Conservation (phyloP, 1,140 invertebrate genomes). For the Papilio aristodemus region DNA sequence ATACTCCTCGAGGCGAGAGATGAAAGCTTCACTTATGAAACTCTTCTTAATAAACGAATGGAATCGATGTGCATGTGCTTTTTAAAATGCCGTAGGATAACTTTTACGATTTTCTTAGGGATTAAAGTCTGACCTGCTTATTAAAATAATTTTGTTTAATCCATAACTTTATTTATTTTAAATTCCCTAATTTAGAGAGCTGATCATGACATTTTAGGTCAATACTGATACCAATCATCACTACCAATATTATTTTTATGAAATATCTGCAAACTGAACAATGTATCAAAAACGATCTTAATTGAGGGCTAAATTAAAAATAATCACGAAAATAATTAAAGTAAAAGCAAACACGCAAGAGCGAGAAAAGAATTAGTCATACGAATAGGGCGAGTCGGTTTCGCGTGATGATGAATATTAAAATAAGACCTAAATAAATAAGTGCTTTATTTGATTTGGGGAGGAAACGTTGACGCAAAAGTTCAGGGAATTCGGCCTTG, state of each 20-base stretch:
- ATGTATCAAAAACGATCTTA: background rate
- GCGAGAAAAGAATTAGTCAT: constrained; percentile 19
- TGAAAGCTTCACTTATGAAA: constrained; percentile 21
- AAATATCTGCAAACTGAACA: background rate
- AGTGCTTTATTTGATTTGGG: constrained; percentile 17
- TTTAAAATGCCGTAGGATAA: background rate
- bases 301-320: constrained; percentile 22
- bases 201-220: too few species aligned
- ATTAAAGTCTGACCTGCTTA: too few species aligned
- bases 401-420: constrained; percentile 31
- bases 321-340: constrained; percentile 21
- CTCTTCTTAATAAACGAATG: constrained; percentile 25
- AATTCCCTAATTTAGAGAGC: too few species aligned
- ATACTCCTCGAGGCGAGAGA: constrained; percentile 1
- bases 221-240: too few species aligned
- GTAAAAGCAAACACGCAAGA: constrained; percentile 23
- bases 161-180: too few species aligned
- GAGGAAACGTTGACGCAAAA: constrained; percentile 11
- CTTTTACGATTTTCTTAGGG: background rate
- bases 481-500: background rate
- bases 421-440: constrained; percentile 31
- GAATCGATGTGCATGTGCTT: constrained; percentile 17
- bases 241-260: background rate
- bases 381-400: constrained; percentile 9
- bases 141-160: too few species aligned